These are phyloP conservation scores for Theodoxus fluviatilis DNA, from an alignment of 2,888 invertebrate species.

Conservation along the genomic window DNA sequence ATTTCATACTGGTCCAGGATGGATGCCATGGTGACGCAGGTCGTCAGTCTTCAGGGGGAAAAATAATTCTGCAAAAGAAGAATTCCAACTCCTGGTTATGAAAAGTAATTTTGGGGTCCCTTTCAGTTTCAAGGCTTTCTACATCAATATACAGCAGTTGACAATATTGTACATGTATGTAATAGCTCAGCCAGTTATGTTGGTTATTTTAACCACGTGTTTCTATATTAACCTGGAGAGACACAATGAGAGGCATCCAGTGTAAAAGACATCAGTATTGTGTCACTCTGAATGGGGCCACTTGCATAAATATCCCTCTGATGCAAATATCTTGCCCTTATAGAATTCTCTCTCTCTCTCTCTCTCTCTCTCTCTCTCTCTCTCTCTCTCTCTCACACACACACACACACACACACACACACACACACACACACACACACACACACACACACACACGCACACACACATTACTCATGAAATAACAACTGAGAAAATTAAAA, in stretches of 20 bases:
- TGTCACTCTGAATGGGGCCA: too few species aligned
- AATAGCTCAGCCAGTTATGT: neutral
- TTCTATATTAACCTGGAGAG: too few species aligned
- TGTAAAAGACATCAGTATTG: too few species aligned
- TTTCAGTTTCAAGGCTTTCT: too few species aligned
- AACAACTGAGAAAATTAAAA: too few species aligned
- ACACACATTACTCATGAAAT: neutral
- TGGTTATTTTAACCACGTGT: neutral
- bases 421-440: conserved; percentile 4
- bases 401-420: conserved; percentile 14
- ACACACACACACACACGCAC: neutral
- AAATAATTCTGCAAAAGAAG: too few species aligned
- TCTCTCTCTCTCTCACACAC: conserved; percentile 26
- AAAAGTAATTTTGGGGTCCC: too few species aligned
- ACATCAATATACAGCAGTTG: too few species aligned
- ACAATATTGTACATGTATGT: neutral
- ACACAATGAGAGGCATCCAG: neutral
- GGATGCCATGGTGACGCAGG: conserved; percentile 74
- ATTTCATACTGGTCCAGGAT: conserved; percentile 86
- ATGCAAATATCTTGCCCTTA: conserved; percentile 10
- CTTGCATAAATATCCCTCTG: neutral
- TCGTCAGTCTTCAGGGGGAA: too few species aligned
- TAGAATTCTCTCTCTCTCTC: neutral
- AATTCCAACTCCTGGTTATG: too few species aligned
- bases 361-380: conserved; percentile 18